Conservation (phyloP, 92 coral and sea anemone species). For the Siderastrea radians region DNA sequence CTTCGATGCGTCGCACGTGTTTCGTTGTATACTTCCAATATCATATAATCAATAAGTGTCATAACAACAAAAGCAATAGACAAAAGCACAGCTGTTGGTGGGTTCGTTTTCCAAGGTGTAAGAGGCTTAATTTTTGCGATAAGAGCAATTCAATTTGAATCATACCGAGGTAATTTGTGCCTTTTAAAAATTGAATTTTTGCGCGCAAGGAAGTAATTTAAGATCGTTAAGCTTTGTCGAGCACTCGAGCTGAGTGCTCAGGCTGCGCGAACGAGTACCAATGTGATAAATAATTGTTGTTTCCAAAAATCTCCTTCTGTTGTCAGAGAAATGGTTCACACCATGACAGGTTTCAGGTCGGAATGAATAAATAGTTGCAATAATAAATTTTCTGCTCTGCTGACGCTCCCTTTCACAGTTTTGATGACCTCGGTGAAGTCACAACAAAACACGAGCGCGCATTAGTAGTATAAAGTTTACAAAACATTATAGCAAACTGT, state of each 20-base stretch:
- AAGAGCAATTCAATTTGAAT: background rate
- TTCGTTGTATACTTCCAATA: background rate
- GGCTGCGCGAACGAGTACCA: background rate
- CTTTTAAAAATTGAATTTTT: background rate
- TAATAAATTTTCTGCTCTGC: conserved; percentile 24
- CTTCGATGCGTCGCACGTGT: too few species aligned
- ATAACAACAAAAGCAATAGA: background rate
- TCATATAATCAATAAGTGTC: background rate
- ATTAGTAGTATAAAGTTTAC: background rate
- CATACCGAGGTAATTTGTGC: background rate
- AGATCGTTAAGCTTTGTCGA: background rate
- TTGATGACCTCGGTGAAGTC: background rate
- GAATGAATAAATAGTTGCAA: background rate
- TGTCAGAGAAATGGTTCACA: conserved; percentile 7
- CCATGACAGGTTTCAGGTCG: background rate
- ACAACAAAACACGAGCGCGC: background rate
- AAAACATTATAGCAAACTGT: background rate
- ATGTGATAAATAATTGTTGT: background rate
- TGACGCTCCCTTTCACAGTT: background rate
- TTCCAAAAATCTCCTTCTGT: background rate
- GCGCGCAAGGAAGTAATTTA: conserved; percentile 3
- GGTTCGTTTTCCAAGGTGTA: background rate
- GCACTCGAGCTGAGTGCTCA: background rate
- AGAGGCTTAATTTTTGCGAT: background rate
- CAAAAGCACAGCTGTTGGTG: background rate